phyloP scores from a whole-genome alignment of 2,797 vertebrate genomes.

The Geotrypetes seraphini region DNA sequence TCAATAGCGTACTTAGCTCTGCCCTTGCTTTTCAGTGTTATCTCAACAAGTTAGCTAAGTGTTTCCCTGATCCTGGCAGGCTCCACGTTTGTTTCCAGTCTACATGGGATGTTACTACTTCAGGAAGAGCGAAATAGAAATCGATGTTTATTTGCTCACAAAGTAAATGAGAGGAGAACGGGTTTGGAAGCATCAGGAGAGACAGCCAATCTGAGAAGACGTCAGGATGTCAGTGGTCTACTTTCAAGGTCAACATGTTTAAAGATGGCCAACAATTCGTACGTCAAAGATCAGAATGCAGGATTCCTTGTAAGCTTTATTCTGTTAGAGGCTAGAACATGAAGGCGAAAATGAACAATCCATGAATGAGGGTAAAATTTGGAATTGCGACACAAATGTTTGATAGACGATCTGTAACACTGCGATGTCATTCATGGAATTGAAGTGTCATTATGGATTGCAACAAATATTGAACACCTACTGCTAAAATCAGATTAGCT shows the following conservation, averaged over 20 bases:
- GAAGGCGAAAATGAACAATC: too few relatives aligned
- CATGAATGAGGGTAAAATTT: too few relatives aligned
- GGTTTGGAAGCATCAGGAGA: conserved; percentile 46
- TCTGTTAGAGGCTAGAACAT: background rate
- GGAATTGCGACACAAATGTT: too few relatives aligned
- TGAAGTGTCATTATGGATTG: too few relatives aligned
- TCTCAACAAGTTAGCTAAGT: background rate
- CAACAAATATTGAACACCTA: too few relatives aligned
- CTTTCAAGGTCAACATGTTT: conserved; percentile 30
- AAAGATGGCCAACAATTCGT: conserved; percentile 3
- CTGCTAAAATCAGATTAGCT: too few relatives aligned
- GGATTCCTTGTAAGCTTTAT: conserved; percentile 1
- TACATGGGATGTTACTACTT: conserved; percentile 15
- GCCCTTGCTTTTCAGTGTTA: background rate
- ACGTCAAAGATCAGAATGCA: background rate
- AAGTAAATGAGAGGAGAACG: conserved; percentile 28
- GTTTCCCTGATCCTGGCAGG: conserved; percentile 7
- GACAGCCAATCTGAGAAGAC: conserved; percentile 41
- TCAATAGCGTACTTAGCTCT: background rate
- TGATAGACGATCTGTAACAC: too few relatives aligned
- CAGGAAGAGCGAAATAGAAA: conserved; percentile 14
- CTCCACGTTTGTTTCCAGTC: background rate
- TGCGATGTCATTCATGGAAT: too few relatives aligned
- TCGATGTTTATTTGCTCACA: conserved; percentile 51
- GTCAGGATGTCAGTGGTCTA: conserved; percentile 38